Base-by-base conservation (phyloP, 1,140 invertebrate genomes). In the Drosophila novamexicana region DNA sequence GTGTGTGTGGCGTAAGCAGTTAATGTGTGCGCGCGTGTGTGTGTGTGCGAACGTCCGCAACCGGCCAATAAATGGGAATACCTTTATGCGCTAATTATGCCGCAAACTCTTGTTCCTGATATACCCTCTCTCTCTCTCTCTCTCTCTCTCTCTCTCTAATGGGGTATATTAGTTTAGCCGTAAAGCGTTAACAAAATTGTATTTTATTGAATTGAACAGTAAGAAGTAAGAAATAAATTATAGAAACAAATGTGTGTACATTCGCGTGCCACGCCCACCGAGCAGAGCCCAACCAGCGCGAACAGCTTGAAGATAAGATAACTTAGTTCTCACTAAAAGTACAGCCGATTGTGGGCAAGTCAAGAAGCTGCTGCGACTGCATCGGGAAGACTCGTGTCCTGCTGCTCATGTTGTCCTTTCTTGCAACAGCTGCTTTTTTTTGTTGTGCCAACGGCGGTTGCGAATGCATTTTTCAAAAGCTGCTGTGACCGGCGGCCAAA, bases 81-180 rank as follows among this genome's bases (percentile, higher is more conserved):
- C n/a, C n/a, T 53, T 7, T 32, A 32, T 76, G 72, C 64, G 75
- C 83, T 88, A 86, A 86, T 86, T 86, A 86, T 82, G 69, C 69
- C 79, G 58, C 68, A 82, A 77, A 67, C 75, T 79, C 74, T 54
- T 66, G 52, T 82, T 69, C 64, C 36, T 82, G 53, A 42, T 36
- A 50, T 58, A 12, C 50, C 53, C 50, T 52, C 42, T 58, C 50
- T 52, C 42, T 50, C 49, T 52, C 56, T 39, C 49, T 16, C 10
- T 16, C 50, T 52, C 42, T 58, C 50, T 52, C 42, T 50, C 49
- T 52, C 56, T 39, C 49, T 16, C 10, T 16, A 37, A 14, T 37
- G 32, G 32, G 50, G 50, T 14, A 10, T 53, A 53, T 53, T 53
- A 7, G 50, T 16, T 22, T 1, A 8, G 37, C 37, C 7, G 37